A percentile compares a stretch with the other conserved stretches of the same genome.
Conservation (phyloP, 1,140 invertebrate species). For the Lordiphosa collinella region DNA sequence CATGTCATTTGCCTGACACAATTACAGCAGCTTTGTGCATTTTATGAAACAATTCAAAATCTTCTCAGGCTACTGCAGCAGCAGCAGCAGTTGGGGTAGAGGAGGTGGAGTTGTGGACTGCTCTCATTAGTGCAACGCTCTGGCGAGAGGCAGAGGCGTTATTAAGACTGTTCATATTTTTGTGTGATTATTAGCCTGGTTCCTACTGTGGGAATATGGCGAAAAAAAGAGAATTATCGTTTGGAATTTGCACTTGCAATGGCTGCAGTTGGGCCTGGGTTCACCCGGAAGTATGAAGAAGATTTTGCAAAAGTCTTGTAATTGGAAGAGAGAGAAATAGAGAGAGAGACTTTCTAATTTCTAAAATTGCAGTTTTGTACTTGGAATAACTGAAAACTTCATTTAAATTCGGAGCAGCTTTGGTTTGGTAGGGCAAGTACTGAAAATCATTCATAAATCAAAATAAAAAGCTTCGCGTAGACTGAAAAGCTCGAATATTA, state of each 20-base stretch:
- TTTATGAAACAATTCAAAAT: conserved; percentile 78
- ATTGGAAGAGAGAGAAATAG: too few relatives aligned
- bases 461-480: too few relatives aligned
- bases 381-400: too few relatives aligned
- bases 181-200: conserved; percentile 63
- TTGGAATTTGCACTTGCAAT: background rate
- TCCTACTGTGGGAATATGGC: conserved; percentile 57
- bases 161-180: conserved; percentile 62
- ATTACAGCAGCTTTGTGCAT: conserved; percentile 72
- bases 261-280: background rate
- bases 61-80: conserved; percentile 65
- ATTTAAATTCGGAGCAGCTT: too few relatives aligned
- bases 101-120: conserved; percentile 15
- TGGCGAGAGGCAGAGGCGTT: conserved; percentile 29
- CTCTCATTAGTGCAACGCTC: conserved; percentile 49
- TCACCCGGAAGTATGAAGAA: conserved; percentile 8
- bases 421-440: too few relatives aligned
- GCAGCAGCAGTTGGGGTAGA: background rate
- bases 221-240: conserved; percentile 7
- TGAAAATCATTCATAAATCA: too few relatives aligned
- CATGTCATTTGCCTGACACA: conserved; percentile 62
- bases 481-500: too few relatives aligned
- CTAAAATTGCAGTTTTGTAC: too few relatives aligned
- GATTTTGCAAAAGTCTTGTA: background rate
- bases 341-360: too few relatives aligned